phyloP scores from a whole-genome alignment of 2,888 invertebrate species.

The Leptarthrus brevirostris region DNA sequence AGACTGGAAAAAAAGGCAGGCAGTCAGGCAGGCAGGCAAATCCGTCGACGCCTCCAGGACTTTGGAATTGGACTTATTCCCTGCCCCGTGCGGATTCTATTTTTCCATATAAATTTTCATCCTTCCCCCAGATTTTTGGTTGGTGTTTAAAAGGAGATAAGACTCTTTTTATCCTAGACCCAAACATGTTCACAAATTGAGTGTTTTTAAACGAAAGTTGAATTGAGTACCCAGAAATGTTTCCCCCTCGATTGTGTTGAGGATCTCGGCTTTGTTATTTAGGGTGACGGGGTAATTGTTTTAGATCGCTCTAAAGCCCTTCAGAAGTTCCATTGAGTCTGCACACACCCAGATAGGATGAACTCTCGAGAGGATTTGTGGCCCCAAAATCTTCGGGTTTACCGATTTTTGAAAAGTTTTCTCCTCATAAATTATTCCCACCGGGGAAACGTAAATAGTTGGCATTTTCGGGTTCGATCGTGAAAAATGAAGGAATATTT shows the following conservation, averaged over 20 bases:
- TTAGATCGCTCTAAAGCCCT: constrained; percentile 12
- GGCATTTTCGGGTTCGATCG: background rate
- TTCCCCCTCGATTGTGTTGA: background rate
- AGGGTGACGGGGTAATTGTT: constrained; percentile 12
- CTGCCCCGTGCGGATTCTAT: background rate
- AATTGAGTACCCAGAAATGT: constrained; percentile 3
- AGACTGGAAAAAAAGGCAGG: too few species aligned
- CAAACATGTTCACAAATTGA: constrained; percentile 20
- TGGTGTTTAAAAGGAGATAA: constrained; percentile 17
- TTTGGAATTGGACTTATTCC: background rate
- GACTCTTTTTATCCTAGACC: constrained; percentile 15
- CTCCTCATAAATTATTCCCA: background rate
- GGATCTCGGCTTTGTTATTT: background rate
- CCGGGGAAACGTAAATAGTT: constrained; percentile 2
- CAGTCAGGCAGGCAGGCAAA: background rate
- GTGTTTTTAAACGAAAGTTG: constrained; percentile 12
- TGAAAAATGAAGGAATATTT: background rate
- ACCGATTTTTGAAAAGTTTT: background rate
- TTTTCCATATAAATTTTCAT: background rate
- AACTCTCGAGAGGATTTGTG: background rate
- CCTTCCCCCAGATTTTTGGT: background rate
- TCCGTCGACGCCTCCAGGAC: background rate
- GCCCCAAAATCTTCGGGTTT: constrained; percentile 1
- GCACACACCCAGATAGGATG: background rate
- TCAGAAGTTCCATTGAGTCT: constrained; percentile 1